Base-by-base conservation (phyloP, 2,113 vertebrate species). In the Salminus brasiliensis region DNA sequence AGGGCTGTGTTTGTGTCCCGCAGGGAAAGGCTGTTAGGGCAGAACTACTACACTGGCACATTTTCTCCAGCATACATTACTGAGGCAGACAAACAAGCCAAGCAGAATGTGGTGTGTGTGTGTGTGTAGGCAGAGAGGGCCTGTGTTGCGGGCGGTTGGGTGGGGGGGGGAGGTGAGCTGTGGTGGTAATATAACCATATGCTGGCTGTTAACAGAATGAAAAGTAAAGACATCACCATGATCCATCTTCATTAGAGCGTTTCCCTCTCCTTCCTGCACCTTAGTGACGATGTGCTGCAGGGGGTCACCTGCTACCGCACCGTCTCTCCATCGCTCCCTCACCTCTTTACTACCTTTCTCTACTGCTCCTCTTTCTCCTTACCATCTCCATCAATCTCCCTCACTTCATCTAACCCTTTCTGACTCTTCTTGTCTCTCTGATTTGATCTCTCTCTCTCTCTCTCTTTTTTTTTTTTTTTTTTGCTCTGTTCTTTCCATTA, bases 171-270 rank as follows among this genome's bases (percentile, higher is more conserved):
- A 92, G 91, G 93, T 91, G 93, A 93, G 87, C 85, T 85, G 87
- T 90, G 89, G 85, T 90, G 91, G 91, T 92, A 93, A 93, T 93
- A 93, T 92, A 94, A 92, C 88, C 89, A 92, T 92, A 93, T 92
- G 92, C 91, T 91, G 77, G 89, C 92, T 89, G 90, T 93, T 93
- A 92, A 84, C 89, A 89, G 92, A 92, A 93, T 92, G 91, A 92
- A 93, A 93, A 92, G 89, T 92, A 92, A 92, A 93, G 88, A 88
- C 91, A 93, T 92, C 89, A 88, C 85, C 29, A 87, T 88, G 87
- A 94, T 93, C 92, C 90, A 93, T 94, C 93, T 94, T 93, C 92
- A 94, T 94, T 94, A 93, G 89, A 92, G 86, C 86, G 91, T 91
- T 92, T 93, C 82, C 89, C 87, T 93, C 89, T 84, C 72, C 74